Conservation (phyloP, 64 coral and sea anemone genomes). For the Montipora foliosa region DNA sequence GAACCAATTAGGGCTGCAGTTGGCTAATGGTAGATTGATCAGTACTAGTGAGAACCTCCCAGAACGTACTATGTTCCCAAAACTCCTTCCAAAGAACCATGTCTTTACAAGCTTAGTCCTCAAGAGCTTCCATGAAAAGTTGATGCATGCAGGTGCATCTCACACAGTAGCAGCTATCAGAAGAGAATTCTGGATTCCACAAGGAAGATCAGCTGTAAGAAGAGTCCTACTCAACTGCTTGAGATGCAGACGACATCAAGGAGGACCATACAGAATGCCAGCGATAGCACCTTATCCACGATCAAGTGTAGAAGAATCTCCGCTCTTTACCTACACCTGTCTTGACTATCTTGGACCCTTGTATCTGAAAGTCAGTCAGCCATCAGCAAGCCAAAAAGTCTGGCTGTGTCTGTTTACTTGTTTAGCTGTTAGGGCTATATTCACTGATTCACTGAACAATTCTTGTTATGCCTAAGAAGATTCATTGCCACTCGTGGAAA, state of each 20-base stretch:
- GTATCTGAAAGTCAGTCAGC: slow-evolving; percentile 22
- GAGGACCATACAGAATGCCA: slow-evolving; percentile 60
- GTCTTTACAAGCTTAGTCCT: slow-evolving; percentile 45
- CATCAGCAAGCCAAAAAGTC: slow-evolving; percentile 35
- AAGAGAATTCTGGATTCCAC: slow-evolving; percentile 62
- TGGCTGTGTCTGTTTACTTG: slow-evolving; percentile 61
- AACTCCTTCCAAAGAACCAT: slow-evolving; percentile 24
- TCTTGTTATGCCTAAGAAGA: slow-evolving; percentile 50
- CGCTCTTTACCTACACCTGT: slow-evolving; percentile 17
- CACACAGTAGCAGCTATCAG: slow-evolving; percentile 48
- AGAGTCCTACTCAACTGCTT: slow-evolving; percentile 42
- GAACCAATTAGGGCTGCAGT: background rate
- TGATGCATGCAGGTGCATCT: slow-evolving; percentile 51
- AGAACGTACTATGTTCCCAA: slow-evolving; percentile 20
- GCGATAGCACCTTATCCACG: slow-evolving; percentile 49
- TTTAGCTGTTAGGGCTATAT: slow-evolving; percentile 39
- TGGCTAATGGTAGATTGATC: background rate
- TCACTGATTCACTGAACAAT: slow-evolving; percentile 48
- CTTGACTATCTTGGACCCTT: slow-evolving; percentile 49
- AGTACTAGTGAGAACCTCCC: slow-evolving; percentile 4
- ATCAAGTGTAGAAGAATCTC: slow-evolving; percentile 12
- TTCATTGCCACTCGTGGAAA: slow-evolving; percentile 53
- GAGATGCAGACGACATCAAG: slow-evolving; percentile 52
- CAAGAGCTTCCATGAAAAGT: slow-evolving; percentile 40
- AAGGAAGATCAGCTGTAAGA: slow-evolving; percentile 48